Evolutionary conservation across 2,113 vertebrate species (phyloP).

Genomic region (Dromiciops gliroides): DNA sequence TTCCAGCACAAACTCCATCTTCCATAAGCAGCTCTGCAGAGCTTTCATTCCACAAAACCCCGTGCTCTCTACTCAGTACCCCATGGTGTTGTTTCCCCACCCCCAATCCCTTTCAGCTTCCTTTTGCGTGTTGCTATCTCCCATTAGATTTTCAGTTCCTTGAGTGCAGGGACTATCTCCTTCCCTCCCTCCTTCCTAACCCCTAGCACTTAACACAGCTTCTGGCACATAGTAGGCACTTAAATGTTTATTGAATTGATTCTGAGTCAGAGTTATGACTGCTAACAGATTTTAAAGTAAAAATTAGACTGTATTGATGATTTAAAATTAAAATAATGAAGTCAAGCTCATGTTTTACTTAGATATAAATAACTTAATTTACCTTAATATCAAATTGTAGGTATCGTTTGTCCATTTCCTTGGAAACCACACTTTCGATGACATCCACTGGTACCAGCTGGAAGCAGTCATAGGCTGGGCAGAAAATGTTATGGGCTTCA

Average conservation of each 20-base stretch:
- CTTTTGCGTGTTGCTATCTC: not conserved
- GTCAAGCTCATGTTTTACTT: slow-evolving; percentile 48
- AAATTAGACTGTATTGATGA: slow-evolving; percentile 18
- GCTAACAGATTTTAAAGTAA: slow-evolving; percentile 36
- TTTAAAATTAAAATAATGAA: slow-evolving; percentile 62
- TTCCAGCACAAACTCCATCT: not conserved
- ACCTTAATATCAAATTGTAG: slow-evolving; percentile 99
- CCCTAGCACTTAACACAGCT: not conserved
- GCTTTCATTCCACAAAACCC: not conserved
- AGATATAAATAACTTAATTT: slow-evolving; percentile 57
- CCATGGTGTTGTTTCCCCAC: too few species aligned
- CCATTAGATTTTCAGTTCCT: not conserved
- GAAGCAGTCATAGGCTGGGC: slow-evolving; percentile 97
- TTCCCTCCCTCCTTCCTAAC: not conserved
- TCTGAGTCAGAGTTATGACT: slow-evolving; percentile 6
- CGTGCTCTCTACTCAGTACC: not conserved
- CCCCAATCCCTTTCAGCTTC: not conserved
- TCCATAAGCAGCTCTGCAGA: not conserved
- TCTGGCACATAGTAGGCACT: not conserved
- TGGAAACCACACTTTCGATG: slow-evolving; percentile 98
- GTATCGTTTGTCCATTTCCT: slow-evolving; percentile 99
- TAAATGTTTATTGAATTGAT: slow-evolving; percentile 25
- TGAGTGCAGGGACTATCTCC: not conserved
- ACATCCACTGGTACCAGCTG: slow-evolving; percentile 98
- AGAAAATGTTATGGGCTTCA: slow-evolving; percentile 99